Evolutionary conservation across 2,113 vertebrate species (phyloP), one percentile per base, ranked within the genome.

Genomic region (Balaenoptera acutorostrata): DNA sequence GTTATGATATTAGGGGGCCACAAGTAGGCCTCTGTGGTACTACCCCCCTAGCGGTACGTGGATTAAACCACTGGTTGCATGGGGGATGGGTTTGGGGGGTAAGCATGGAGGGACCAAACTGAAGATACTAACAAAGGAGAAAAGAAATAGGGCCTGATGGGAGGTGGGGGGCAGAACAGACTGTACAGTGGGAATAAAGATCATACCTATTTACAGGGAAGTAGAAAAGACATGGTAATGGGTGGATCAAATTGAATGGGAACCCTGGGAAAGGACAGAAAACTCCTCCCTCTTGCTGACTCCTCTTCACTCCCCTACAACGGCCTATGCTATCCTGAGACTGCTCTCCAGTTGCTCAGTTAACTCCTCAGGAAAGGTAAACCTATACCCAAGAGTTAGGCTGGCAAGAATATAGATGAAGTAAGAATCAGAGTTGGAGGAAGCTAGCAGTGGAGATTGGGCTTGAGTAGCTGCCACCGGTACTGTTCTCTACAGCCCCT

Each of bases 121-220:
- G 46, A 93, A 95, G 75, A 83, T 77, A 71, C 72, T 90, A 93
- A 95, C 46, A 85, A 86, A 94, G 52, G 41, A 88, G 57, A 88
- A 71, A 97, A 90, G 90, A 95, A 96, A 80, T 11, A 55, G 44
- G 72, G 81, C 52, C 83, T 81, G 71, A 95, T 71, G n/a, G 77
- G 89, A 96, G 41, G 23, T 18, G 20, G 83, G 23, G 31, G 31
- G 9, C 18, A 92, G 86, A 93, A 55, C 1, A 92, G 68, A 80
- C 96, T 87, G 29, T 63, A 97, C 89, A 90, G 46, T 87, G 71
- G 88, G 91, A 96, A 95, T 96, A 75, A 95, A 89, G 95, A 71
- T 52, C 84, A 86, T 36, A 97, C 25, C 39, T 98, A 97, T 97
- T 97, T 97, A 97, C 96, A 98, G 93, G 93, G 69, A 97, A 97